phyloP scores from a whole-genome alignment of 23 tunicate genomes.

The Aplidium turbinatum region DNA sequence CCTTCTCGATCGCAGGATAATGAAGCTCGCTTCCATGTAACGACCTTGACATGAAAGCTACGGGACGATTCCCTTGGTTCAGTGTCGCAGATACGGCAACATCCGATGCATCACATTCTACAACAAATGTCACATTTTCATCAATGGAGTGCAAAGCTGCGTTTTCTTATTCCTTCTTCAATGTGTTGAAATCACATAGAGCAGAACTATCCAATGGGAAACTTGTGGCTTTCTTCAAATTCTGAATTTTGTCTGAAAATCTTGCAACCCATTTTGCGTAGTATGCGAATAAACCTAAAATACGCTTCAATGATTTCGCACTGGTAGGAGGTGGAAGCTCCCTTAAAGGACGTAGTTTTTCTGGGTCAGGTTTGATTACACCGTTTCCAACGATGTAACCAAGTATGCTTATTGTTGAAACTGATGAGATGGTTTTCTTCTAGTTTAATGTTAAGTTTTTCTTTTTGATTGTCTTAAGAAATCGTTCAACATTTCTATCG shows the following conservation, averaged over 20 bases:
- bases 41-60: slow-evolving; percentile 26
- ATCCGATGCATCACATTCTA: slow-evolving; percentile 47
- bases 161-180: background rate
- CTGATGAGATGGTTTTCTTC: slow-evolving; percentile 8
- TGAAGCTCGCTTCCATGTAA: background rate
- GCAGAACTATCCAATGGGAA: slow-evolving; percentile 15
- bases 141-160: slow-evolving; percentile 21
- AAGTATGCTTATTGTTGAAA: background rate
- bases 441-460: slow-evolving; percentile 8
- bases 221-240: background rate
- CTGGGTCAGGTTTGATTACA: slow-evolving; percentile 22
- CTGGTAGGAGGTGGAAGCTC: slow-evolving; percentile 6
- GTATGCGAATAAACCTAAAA: slow-evolving; percentile 15
- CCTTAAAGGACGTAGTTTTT: slow-evolving; percentile 7
- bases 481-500: slow-evolving; percentile 28
- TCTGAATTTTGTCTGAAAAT: too few relatives aligned
- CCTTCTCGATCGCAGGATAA: slow-evolving; percentile 38
- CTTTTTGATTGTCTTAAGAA: slow-evolving; percentile 10
- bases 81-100: slow-evolving; percentile 29
- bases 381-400: slow-evolving; percentile 18
- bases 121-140: slow-evolving; percentile 24
- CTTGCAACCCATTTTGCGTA: too few relatives aligned
- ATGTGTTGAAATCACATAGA: background rate
- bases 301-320: slow-evolving; percentile 8
- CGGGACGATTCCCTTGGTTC: slow-evolving; percentile 28